phyloP scores from a whole-genome alignment of 2,888 invertebrate species.

The Petrolisthes manimaculis region DNA sequence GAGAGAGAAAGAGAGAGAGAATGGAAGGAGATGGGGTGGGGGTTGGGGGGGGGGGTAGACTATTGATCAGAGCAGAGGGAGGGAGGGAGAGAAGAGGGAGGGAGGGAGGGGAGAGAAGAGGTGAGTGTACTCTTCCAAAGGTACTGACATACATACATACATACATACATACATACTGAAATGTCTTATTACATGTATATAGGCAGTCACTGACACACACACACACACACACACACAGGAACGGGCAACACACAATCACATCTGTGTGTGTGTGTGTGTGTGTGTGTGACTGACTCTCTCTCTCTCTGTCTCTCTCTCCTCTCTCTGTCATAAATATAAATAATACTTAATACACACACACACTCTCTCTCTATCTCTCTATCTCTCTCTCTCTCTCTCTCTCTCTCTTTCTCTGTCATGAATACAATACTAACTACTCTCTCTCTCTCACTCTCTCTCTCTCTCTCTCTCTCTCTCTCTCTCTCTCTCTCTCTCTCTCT shows the following conservation, averaged over 20 bases:
- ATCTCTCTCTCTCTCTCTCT: neutral
- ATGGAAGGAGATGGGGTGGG: too few species aligned
- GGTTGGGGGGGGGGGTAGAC: neutral
- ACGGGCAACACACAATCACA: too few species aligned
- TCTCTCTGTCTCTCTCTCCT: neutral
- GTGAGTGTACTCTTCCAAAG: slow-evolving; percentile 2
- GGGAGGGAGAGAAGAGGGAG: neutral
- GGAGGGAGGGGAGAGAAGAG: slow-evolving; percentile 4
- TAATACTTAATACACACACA: neutral
- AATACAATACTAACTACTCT: neutral
- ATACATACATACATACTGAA: too few species aligned
- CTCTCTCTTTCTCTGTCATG: neutral
- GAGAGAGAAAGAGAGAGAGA: too few species aligned
- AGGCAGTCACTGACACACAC: too few species aligned
- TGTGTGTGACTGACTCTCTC: neutral
- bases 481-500: neutral
- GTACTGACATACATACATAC: too few species aligned
- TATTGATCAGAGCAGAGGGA: neutral
- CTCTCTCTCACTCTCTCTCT: neutral
- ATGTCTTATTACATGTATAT: too few species aligned
- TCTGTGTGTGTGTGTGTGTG: too few species aligned
- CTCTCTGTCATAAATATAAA: neutral
- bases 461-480: neutral
- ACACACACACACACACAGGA: too few species aligned
- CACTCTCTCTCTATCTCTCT: neutral